A percentile compares a stretch with the other conserved stretches of the same genome.
Conservation (phyloP, 53 echinoderm and acorn worm species). For the Actinopyga echinites region DNA sequence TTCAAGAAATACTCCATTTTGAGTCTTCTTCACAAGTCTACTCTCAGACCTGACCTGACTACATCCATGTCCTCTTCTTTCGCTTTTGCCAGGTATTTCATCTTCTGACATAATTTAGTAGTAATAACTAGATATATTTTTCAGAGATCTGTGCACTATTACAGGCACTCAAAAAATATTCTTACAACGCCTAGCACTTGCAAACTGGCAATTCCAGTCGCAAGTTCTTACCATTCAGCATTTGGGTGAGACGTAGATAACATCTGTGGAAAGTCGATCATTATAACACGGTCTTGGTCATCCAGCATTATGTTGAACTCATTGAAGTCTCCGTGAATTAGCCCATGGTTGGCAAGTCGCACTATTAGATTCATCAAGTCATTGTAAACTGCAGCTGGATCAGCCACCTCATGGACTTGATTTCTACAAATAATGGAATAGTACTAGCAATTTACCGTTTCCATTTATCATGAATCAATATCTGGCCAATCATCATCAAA, state of each 20-base stretch:
- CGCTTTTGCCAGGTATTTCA: too few species aligned
- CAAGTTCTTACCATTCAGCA: constrained; percentile 88
- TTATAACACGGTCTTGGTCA: constrained; percentile 73
- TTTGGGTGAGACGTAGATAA: constrained; percentile 89
- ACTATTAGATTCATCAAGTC: constrained; percentile 94
- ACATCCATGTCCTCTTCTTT: too few species aligned
- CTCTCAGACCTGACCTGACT: too few species aligned
- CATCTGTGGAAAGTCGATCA: constrained; percentile 99
- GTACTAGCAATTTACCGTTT: too few species aligned
- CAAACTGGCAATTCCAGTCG: background rate
- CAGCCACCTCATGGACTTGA: constrained; percentile 72
- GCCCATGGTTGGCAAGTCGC: constrained; percentile 79
- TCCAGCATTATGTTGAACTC: constrained; percentile 94
- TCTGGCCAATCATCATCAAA: too few species aligned
- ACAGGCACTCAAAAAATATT: background rate
- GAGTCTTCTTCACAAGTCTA: too few species aligned
- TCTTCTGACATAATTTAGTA: too few species aligned
- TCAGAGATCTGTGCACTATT: background rate
- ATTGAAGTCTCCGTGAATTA: constrained; percentile 96
- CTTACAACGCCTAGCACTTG: background rate
- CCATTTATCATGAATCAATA: too few species aligned
- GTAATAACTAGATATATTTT: background rate
- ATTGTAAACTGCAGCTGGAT: constrained; percentile 78
- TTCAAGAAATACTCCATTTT: too few species aligned
- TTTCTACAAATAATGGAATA: constrained; percentile 45